Conservation (phyloP, 1,140 invertebrate genomes). For the Prorops nasuta region DNA sequence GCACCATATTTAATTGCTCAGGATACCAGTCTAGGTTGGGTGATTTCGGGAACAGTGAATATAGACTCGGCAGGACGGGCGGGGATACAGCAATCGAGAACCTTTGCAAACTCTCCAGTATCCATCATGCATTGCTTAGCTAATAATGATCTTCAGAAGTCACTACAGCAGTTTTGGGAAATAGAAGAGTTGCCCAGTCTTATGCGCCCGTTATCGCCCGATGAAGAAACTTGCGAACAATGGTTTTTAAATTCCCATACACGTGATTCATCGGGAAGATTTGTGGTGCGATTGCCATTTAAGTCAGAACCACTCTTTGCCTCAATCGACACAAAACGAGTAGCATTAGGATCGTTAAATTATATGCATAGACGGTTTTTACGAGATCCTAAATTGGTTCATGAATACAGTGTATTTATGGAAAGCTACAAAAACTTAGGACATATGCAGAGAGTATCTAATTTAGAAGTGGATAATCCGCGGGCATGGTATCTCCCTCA, state of each 20-base stretch:
- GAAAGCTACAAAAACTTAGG: slow-evolving; percentile 19
- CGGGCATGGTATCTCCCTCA: slow-evolving; percentile 14
- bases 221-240: slow-evolving; percentile 17
- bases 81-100: background rate
- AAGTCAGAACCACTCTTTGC: background rate
- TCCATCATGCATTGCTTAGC: background rate
- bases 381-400: slow-evolving; percentile 8
- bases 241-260: slow-evolving; percentile 7
- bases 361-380: slow-evolving; percentile 13
- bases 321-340: background rate
- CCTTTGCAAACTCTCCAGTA: no score
- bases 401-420: slow-evolving; percentile 28
- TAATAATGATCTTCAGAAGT: background rate
- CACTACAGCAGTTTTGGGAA: slow-evolving; percentile 16
- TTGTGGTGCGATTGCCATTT: slow-evolving; percentile 4
- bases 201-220: background rate
- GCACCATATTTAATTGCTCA: slow-evolving; percentile 23
- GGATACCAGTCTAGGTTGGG: slow-evolving; percentile 32
- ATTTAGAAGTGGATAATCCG: background rate
- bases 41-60: slow-evolving; percentile 24
- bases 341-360: background rate
- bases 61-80: slow-evolving; percentile 7
- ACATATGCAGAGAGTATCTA: slow-evolving; percentile 22
- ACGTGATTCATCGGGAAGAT: slow-evolving; percentile 5
- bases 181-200: slow-evolving; percentile 6